Percentiles rank a stretch among this genome's conserved stretches.
phyloP scores from a whole-genome alignment of 2,113 vertebrate species.

The Hypocryptadius cinnamomeus region DNA sequence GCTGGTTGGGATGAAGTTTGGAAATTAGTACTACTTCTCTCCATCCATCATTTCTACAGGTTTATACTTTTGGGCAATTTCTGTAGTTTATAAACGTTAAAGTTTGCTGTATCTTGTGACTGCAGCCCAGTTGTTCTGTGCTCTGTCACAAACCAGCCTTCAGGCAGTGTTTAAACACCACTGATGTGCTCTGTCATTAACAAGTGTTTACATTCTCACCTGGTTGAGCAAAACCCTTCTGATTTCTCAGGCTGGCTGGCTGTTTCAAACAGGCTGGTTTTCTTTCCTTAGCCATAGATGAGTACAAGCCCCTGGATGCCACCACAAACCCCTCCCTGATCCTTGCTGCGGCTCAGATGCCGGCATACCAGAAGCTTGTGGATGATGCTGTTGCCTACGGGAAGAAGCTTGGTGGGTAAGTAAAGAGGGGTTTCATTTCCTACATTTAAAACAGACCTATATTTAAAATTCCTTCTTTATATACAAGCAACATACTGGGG shows the following conservation, averaged over 20 bases:
- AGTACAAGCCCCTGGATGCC: slow-evolving; percentile 95
- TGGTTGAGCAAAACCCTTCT: neutral
- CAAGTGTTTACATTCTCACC: neutral
- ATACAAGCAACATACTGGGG: rapidly evolving
- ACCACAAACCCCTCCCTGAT: slow-evolving; percentile 98
- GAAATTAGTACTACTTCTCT: neutral
- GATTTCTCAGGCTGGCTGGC: neutral
- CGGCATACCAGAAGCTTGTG: slow-evolving; percentile 83
- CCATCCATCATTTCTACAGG: neutral
- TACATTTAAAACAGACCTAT: neutral
- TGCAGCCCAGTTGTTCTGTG: neutral
- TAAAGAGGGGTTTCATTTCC: neutral
- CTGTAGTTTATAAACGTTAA: neutral
- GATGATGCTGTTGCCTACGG: slow-evolving; percentile 88
- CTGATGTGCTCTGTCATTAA: neutral
- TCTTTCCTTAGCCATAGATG: slow-evolving; percentile 81
- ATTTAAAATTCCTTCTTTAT: neutral
- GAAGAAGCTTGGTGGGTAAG: slow-evolving; percentile 84
- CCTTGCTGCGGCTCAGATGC: slow-evolving; percentile 92
- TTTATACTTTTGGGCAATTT: neutral
- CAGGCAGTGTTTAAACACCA: neutral
- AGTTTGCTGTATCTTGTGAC: neutral
- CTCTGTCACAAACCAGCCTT: neutral
- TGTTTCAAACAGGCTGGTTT: neutral
- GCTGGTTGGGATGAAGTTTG: neutral